Conservation (phyloP, 2,888 invertebrate genomes). For the Drosophila pegasa region DNA sequence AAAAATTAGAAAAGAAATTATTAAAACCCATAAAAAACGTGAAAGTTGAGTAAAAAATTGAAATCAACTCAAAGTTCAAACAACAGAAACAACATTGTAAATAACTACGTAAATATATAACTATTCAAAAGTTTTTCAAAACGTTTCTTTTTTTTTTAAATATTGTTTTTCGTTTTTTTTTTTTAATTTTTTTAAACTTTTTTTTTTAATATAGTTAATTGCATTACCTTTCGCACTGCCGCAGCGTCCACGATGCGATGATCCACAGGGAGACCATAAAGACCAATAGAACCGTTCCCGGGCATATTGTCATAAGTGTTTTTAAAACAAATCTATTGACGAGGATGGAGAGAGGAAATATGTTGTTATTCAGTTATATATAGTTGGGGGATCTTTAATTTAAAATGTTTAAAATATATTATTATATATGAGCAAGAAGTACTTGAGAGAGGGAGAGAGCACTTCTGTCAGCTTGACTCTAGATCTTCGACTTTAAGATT, state of each 20-base stretch:
- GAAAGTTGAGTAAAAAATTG: slow-evolving; percentile 36
- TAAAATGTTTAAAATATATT: too few species aligned
- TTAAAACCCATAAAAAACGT: not conserved
- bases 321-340: slow-evolving; percentile 93
- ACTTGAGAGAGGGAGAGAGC: too few species aligned
- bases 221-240: slow-evolving; percentile 98
- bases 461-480: too few species aligned
- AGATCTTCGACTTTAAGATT: too few species aligned
- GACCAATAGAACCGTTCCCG: slow-evolving; percentile 97
- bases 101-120: slow-evolving; percentile 53
- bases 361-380: not conserved
- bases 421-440: too few species aligned
- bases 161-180: slow-evolving; percentile 9
- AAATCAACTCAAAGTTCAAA: slow-evolving; percentile 42
- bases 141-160: not conserved
- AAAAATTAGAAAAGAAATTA: slow-evolving; percentile 12
- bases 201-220: slow-evolving; percentile 25
- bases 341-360: not conserved
- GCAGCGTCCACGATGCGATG: slow-evolving; percentile 99
- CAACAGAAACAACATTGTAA: slow-evolving; percentile 47
- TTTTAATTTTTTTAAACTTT: slow-evolving; percentile 6
- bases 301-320: slow-evolving; percentile 99
- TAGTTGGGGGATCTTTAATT: too few species aligned
- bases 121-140: slow-evolving; percentile 25
- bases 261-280: slow-evolving; percentile 99